A percentile compares a stretch with the other conserved stretches of the same genome.
Evolutionary conservation across 2,888 invertebrate genomes (phyloP).

Genomic region (Laspeyria flexula): DNA sequence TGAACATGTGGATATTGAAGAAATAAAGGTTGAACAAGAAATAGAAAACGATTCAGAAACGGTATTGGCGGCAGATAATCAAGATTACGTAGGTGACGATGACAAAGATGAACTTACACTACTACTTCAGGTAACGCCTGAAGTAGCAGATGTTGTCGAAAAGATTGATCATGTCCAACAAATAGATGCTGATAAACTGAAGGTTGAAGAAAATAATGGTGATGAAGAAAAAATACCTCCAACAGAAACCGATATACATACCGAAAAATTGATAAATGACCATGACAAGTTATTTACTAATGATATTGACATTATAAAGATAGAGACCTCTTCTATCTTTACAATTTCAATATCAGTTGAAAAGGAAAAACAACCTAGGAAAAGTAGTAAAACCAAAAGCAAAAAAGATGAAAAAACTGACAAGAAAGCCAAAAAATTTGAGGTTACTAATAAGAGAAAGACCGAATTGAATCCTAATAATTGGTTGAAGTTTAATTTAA

Average conservation of each 20-base stretch:
- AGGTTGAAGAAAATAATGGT: background rate
- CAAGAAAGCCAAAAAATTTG: constrained; percentile 42
- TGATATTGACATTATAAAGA: constrained; percentile 9
- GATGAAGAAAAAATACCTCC: no score
- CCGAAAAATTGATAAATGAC: constrained; percentile 16
- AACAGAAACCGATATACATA: constrained; percentile 13
- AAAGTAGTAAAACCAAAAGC: constrained; percentile 31
- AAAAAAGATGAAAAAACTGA: constrained; percentile 22
- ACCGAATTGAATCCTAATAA: constrained; percentile 55
- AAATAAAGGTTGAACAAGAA: no score
- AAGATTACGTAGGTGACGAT: no score
- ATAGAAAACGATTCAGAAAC: no score
- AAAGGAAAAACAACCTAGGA: constrained; percentile 30
- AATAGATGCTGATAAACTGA: no score
- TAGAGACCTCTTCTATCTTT: no score
- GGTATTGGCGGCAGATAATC: no score
- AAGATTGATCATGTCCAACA: no score
- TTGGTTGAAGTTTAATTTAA: constrained; percentile 64
- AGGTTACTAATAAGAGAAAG: constrained; percentile 47
- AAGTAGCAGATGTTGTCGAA: no score
- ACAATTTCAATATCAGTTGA: constrained; percentile 16
- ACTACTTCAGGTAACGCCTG: no score
- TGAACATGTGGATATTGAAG: no score
- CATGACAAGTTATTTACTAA: constrained; percentile 35
- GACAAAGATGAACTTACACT: no score